Percentiles rank a stretch among this genome's conserved stretches.
Evolutionary conservation across 2,888 invertebrate species (phyloP).

Genomic region (Andrena dorsata): DNA sequence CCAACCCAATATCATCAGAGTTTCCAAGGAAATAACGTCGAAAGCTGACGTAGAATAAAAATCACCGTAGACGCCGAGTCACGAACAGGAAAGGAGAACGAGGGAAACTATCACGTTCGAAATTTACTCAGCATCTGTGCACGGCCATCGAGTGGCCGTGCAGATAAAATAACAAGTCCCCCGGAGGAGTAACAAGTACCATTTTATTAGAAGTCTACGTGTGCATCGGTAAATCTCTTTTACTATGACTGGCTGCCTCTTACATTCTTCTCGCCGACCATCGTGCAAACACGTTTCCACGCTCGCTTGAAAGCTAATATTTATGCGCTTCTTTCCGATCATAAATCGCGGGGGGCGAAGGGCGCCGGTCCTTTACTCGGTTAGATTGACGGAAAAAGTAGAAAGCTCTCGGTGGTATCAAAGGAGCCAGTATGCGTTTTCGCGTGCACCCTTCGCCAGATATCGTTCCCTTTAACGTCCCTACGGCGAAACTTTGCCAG

Average conservation of each 20-base stretch:
- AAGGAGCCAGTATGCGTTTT: constrained; percentile 47
- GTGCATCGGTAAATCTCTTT: constrained; percentile 29
- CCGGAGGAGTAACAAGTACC: constrained; percentile 30
- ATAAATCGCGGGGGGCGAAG: constrained; percentile 32
- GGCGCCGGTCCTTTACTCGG: constrained; percentile 14
- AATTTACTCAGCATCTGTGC: background rate
- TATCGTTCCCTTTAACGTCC: constrained; percentile 16
- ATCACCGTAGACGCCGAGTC: background rate
- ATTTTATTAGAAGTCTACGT: constrained; percentile 24
- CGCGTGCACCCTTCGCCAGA: constrained; percentile 2
- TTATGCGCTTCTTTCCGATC: constrained; percentile 41
- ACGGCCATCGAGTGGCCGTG: background rate
- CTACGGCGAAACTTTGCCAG: background rate
- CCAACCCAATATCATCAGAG: no score
- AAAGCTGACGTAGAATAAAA: background rate
- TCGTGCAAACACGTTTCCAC: constrained; percentile 18
- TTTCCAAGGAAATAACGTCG: background rate
- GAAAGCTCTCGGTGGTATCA: constrained; percentile 37
- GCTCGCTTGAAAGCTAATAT: constrained; percentile 35
- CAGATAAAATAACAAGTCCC: constrained; percentile 14
- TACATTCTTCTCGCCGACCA: constrained; percentile 4
- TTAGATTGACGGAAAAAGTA: constrained; percentile 29
- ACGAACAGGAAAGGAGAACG: no score
- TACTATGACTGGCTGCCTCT: constrained; percentile 9
- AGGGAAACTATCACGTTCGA: background rate